These are phyloP conservation scores for Epinephelus fuscoguttatus DNA, from an alignment of 2,113 vertebrate genomes.

Conservation along the genomic window DNA sequence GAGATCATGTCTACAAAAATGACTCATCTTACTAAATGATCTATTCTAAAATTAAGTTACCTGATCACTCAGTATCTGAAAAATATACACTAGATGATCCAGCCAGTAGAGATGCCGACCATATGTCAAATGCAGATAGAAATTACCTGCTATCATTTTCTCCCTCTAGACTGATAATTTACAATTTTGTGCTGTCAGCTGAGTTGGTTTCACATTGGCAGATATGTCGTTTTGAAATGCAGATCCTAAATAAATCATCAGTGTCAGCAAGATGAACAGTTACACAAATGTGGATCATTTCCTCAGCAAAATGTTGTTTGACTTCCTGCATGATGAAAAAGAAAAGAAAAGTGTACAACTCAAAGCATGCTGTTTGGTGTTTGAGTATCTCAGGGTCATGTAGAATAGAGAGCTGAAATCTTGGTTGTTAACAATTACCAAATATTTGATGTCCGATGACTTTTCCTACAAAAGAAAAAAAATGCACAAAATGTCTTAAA, in stretches of 20 bases:
- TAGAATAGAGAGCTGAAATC: neutral
- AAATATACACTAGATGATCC: conserved; percentile 1
- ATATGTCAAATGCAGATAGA: conserved; percentile 14
- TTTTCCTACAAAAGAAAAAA: neutral
- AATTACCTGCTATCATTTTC: conserved; percentile 18
- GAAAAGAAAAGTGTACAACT: neutral
- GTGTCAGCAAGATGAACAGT: neutral
- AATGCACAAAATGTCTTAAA: neutral
- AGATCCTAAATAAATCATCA: conserved; percentile 11
- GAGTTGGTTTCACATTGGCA: conserved; percentile 2
- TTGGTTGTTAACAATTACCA: neutral
- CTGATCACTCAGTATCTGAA: conserved; percentile 10
- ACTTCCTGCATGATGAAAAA: neutral
- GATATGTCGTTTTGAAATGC: conserved; percentile 10
- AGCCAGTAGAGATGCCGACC: neutral
- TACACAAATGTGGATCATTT: neutral
- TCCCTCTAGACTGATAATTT: conserved; percentile 9
- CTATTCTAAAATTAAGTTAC: conserved; percentile 1
- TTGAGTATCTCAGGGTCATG: neutral
- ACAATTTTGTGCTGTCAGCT: conserved; percentile 3
- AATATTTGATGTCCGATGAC: neutral
- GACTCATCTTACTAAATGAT: neutral
- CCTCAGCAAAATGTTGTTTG: neutral
- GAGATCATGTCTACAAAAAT: neutral
- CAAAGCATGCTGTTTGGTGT: neutral